Percentiles rank a stretch among this genome's conserved stretches.
phyloP scores from a whole-genome alignment of 30 jellyfish, hydroid and myxozoan species.

The Turritopsis dohrnii region DNA sequence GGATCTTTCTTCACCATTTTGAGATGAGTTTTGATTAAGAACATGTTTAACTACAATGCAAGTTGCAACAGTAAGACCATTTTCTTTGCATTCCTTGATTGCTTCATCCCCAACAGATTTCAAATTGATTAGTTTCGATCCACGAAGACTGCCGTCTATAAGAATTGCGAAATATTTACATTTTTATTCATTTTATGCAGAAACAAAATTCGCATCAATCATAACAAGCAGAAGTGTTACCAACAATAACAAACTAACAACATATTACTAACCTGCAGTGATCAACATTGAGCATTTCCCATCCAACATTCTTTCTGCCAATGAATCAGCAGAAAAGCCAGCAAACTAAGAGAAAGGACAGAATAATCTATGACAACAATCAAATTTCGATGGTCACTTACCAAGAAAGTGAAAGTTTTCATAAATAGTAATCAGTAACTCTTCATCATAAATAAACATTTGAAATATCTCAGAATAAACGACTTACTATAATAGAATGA shows the following conservation, averaged over 20 bases:
- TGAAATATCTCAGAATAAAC: not conserved
- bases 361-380: not conserved
- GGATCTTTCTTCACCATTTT: constrained; percentile 15
- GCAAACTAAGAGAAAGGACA: constrained; percentile 55
- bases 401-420: not conserved
- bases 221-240: not conserved
- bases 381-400: not conserved
- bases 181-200: too few relatives aligned
- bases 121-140: constrained; percentile 65
- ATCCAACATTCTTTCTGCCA: constrained; percentile 88
- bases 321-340: constrained; percentile 96
- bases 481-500: constrained; percentile 84
- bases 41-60: constrained; percentile 60
- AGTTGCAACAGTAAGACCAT: constrained; percentile 42
- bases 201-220: too few relatives aligned
- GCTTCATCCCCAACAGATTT: constrained; percentile 91
- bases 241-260: not conserved
- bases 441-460: not conserved
- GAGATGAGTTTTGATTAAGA: constrained; percentile 15
- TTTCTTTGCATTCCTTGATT: constrained; percentile 54
- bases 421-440: not conserved
- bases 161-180: not conserved
- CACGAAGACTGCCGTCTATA: constrained; percentile 80
- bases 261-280: constrained; percentile 63
- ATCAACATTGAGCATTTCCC: constrained; percentile 78